These are phyloP conservation scores for Clunio marinus DNA, from an alignment of 2,888 invertebrate genomes.

Conservation along the genomic window DNA sequence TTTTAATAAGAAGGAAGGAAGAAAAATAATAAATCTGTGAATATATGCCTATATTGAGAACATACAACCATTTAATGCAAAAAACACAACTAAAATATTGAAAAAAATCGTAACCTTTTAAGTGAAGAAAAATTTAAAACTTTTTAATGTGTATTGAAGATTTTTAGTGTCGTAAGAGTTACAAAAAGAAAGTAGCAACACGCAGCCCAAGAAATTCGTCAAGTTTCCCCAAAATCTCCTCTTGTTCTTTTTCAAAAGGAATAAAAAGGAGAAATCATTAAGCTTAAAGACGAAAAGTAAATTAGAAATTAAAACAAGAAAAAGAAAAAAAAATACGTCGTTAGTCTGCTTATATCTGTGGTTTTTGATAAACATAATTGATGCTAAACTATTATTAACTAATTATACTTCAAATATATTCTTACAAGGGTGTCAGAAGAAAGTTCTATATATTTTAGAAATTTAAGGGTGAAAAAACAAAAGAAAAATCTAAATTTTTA, in stretches of 20 bases:
- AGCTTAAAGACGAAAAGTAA: slow-evolving; percentile 24
- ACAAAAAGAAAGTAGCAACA: background rate
- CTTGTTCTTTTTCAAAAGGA: background rate
- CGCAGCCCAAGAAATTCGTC: background rate
- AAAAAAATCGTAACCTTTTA: slow-evolving; percentile 24
- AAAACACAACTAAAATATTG: slow-evolving; percentile 17
- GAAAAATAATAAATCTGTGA: slow-evolving; percentile 37
- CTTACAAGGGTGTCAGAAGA: slow-evolving; percentile 17
- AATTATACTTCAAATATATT: slow-evolving; percentile 27
- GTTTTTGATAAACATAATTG: slow-evolving; percentile 38
- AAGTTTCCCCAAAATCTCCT: background rate
- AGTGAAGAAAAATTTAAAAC: slow-evolving; percentile 13
- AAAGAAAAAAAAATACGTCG: slow-evolving; percentile 37
- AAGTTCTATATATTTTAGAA: slow-evolving; percentile 20
- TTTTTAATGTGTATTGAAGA: slow-evolving; percentile 38
- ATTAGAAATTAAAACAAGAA: slow-evolving; percentile 24
- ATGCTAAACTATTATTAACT: slow-evolving; percentile 38
- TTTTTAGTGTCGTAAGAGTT: slow-evolving; percentile 8
- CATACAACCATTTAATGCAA: slow-evolving; percentile 35
- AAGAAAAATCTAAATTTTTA: slow-evolving; percentile 23
- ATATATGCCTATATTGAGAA: slow-evolving; percentile 32
- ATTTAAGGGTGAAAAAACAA: slow-evolving; percentile 20
- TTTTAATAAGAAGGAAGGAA: background rate
- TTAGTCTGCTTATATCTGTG: slow-evolving; percentile 40
- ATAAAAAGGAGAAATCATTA: slow-evolving; percentile 5